Percentiles rank a stretch among this genome's conserved stretches.
These are phyloP conservation scores for Frieseomelitta varia DNA, from an alignment of 1,140 invertebrate species.

Conservation along the genomic window DNA sequence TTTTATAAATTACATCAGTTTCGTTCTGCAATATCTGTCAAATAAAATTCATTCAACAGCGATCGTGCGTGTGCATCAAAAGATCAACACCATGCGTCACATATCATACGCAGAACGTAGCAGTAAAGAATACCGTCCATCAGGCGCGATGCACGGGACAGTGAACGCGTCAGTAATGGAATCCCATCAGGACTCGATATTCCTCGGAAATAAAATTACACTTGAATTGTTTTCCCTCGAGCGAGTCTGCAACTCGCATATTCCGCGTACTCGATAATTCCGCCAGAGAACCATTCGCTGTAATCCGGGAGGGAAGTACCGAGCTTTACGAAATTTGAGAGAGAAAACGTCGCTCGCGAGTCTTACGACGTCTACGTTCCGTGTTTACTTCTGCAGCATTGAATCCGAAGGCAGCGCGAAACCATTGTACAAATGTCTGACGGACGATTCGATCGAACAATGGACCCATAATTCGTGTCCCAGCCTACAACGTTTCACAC, in stretches of 20 bases:
- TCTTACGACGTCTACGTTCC: not conserved
- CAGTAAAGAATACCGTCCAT: too few species aligned
- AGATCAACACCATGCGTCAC: too few species aligned
- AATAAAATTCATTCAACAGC: too few species aligned
- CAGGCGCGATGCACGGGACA: not conserved
- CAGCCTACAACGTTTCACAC: not conserved
- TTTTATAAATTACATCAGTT: too few species aligned
- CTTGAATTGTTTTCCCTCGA: not conserved
- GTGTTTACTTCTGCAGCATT: not conserved
- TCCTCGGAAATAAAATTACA: not conserved
- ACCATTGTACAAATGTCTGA: not conserved
- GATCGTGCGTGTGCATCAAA: too few species aligned
- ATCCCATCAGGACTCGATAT: not conserved
- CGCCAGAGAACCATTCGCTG: not conserved
- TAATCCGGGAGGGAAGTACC: not conserved
- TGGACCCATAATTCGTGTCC: not conserved
- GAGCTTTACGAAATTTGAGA: not conserved
- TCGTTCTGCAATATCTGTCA: too few species aligned
- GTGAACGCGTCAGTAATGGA: not conserved
- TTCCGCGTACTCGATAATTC: not conserved
- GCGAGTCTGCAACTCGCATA: not conserved
- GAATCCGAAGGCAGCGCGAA: not conserved
- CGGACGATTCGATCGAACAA: not conserved
- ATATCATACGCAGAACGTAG: too few species aligned
- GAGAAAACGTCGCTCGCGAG: not conserved